A percentile compares a stretch with the other conserved stretches of the same genome.
Evolutionary conservation across 2,797 vertebrate genomes (phyloP).

Genomic region (Silurus aristotelis): DNA sequence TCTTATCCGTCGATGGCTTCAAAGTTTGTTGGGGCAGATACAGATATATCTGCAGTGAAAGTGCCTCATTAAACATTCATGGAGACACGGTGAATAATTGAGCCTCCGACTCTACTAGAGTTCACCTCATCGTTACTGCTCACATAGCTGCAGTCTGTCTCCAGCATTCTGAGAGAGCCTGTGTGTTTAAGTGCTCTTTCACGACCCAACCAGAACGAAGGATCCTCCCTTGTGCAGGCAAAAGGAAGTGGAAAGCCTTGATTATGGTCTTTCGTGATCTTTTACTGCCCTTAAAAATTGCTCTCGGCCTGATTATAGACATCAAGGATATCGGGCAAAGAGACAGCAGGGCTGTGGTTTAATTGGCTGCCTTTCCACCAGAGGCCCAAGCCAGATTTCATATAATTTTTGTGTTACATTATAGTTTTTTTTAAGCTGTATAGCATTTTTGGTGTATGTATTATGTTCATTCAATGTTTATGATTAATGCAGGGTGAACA

Average conservation of each 20-base stretch:
- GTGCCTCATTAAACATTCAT: constrained; percentile 55
- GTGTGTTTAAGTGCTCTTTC: constrained; percentile 34
- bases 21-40: constrained; percentile 18
- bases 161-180: constrained; percentile 15
- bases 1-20: constrained; percentile 1
- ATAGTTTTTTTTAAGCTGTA: background rate
- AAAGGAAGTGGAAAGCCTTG: constrained; percentile 48
- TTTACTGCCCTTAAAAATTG: constrained; percentile 48
- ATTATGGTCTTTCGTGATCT: constrained; percentile 55
- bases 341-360: constrained; percentile 38
- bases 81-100: constrained; percentile 56
- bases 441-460: background rate
- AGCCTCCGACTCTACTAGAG: constrained; percentile 42
- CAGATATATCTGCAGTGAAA: constrained; percentile 42
- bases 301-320: constrained; percentile 53
- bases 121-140: constrained; percentile 12
- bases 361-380: constrained; percentile 34
- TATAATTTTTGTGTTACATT: background rate
- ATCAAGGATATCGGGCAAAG: constrained; percentile 29
- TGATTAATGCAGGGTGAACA: background rate
- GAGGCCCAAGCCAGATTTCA: background rate
- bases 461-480: background rate
- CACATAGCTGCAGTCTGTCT: constrained; percentile 17
- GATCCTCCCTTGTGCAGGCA: constrained; percentile 38
- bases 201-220: constrained; percentile 12